phyloP scores from a whole-genome alignment of 37 sponge, comb jelly and placozoan genomes.

The Axinella damicornis region DNA sequence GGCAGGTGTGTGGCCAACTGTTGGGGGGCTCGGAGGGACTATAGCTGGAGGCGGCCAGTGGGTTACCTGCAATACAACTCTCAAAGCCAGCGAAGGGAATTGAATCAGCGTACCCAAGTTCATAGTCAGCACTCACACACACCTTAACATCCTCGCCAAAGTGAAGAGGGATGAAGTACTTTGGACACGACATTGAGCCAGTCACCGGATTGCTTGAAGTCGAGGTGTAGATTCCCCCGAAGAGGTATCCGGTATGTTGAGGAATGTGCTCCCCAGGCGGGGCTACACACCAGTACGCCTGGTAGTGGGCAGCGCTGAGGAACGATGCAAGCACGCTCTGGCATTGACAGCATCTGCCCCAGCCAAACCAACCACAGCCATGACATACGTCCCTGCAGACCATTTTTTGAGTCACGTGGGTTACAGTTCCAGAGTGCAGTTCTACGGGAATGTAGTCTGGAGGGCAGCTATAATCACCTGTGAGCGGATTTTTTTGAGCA shows the following conservation, averaged over 20 bases:
- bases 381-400: conserved; percentile 32
- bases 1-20: conserved; percentile 49
- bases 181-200: conserved; percentile 51
- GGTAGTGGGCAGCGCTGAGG: conserved; percentile 29
- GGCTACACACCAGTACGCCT: conserved; percentile 69
- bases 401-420: background rate
- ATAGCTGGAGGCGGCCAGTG: conserved; percentile 33
- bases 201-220: conserved; percentile 64
- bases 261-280: conserved; percentile 3
- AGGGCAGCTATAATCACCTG: conserved; percentile 68
- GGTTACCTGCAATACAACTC: conserved; percentile 69
- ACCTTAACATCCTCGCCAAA: conserved; percentile 58
- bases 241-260: conserved; percentile 46
- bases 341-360: conserved; percentile 23
- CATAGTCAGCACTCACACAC: conserved; percentile 68
- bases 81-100: conserved; percentile 72
- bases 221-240: conserved; percentile 73
- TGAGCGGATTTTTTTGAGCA: conserved; percentile 61
- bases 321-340: background rate
- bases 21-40: no score
- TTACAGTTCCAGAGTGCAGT: conserved; percentile 64
- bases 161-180: conserved; percentile 45
- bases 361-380: conserved; percentile 25
- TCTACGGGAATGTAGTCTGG: conserved; percentile 38
- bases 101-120: conserved; percentile 36